Percentiles rank a stretch among this genome's conserved stretches.
These are phyloP conservation scores for Brassicogethes aeneus DNA, from an alignment of 2,888 invertebrate species.

Conservation along the genomic window DNA sequence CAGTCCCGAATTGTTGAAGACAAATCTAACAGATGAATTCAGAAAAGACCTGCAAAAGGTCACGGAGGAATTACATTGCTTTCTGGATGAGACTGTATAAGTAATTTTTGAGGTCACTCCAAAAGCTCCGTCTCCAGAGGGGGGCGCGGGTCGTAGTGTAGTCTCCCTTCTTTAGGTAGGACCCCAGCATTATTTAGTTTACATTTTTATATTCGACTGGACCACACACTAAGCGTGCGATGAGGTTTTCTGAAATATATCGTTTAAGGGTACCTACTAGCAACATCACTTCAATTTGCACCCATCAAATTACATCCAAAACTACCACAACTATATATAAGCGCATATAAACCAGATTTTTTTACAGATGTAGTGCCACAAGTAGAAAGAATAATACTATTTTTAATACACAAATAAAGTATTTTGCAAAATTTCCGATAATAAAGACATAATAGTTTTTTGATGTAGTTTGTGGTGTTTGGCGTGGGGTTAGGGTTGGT, in stretches of 20 bases:
- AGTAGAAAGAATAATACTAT: too few species aligned
- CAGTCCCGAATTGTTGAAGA: slow-evolving; percentile 38
- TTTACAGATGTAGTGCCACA: too few species aligned
- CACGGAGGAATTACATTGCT: slow-evolving; percentile 40
- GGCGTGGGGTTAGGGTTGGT: slow-evolving; percentile 9
- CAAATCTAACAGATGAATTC: slow-evolving; percentile 41
- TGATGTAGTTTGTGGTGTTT: too few species aligned
- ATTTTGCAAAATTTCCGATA: too few species aligned
- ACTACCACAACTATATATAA: too few species aligned
- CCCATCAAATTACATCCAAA: neutral
- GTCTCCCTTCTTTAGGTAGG: slow-evolving; percentile 39
- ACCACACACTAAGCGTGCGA: slow-evolving; percentile 6
- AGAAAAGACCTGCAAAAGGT: slow-evolving; percentile 39
- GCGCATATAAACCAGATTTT: too few species aligned
- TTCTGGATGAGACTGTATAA: slow-evolving; percentile 45
- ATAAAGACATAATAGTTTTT: too few species aligned
- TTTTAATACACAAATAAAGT: too few species aligned
- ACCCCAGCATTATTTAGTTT: slow-evolving; percentile 33
- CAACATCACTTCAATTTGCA: slow-evolving; percentile 9
- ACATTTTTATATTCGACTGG: slow-evolving; percentile 14
- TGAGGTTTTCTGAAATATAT: neutral
- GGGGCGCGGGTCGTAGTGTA: slow-evolving; percentile 33
- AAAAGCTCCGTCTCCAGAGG: slow-evolving; percentile 25
- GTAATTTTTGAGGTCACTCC: slow-evolving; percentile 44
- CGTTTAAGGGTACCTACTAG: too few species aligned